A percentile compares a stretch with the other conserved stretches of the same genome.
Conservation (phyloP, 2,797 vertebrate species). For the Hemitrygon akajei region DNA sequence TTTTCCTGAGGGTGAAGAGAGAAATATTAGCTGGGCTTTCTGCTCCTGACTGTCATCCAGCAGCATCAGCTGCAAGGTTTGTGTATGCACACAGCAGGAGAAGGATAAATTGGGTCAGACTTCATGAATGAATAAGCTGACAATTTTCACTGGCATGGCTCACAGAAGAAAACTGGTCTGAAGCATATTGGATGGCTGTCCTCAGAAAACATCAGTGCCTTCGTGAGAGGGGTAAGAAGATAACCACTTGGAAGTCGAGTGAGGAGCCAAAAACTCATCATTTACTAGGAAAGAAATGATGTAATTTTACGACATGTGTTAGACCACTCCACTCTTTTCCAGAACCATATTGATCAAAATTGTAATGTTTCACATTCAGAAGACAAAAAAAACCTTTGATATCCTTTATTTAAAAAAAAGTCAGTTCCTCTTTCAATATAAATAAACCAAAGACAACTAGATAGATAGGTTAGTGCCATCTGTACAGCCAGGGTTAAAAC, state of each 20-base stretch:
- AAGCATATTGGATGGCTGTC: not conserved
- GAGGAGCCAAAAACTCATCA: not conserved
- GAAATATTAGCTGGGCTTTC: not conserved
- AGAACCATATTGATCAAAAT: not conserved
- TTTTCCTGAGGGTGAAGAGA: not conserved
- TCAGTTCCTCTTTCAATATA: not conserved
- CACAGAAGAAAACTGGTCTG: not conserved
- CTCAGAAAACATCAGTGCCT: not conserved
- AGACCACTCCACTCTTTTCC: not conserved
- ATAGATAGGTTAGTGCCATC: not conserved
- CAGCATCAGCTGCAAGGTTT: not conserved
- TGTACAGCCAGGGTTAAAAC: not conserved
- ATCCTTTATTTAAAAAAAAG: not conserved
- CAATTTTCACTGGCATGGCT: not conserved
- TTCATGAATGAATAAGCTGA: not conserved
- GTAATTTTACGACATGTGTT: not conserved
- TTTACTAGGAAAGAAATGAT: not conserved
- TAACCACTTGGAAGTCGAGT: not conserved
- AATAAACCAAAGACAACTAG: not conserved
- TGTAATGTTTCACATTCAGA: not conserved
- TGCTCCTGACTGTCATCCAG: not conserved
- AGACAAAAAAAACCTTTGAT: not conserved
- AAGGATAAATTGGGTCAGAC: not conserved
- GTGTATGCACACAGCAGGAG: not conserved
- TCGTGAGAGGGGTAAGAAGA: not conserved